Percentiles rank a stretch among this genome's conserved stretches.
Evolutionary conservation across 2,113 vertebrate genomes (phyloP).

Genomic region (Tragulus kanchil): DNA sequence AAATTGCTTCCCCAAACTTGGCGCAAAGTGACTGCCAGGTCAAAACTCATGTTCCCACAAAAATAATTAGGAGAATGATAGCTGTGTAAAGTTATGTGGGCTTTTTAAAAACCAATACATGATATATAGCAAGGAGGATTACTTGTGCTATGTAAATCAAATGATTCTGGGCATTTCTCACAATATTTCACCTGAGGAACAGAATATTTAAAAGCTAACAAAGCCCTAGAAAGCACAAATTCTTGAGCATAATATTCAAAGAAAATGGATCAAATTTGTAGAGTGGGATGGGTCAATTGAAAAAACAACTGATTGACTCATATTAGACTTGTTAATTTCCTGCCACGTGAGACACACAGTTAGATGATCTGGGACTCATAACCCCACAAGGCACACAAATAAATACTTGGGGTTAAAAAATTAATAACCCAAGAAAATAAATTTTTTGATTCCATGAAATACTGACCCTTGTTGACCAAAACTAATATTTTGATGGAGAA

Average conservation of each 20-base stretch:
- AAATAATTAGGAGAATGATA: constrained; percentile 1
- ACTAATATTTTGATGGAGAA: not conserved
- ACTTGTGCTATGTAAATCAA: not conserved
- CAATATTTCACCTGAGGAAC: constrained; percentile 36
- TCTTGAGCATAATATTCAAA: constrained; percentile 54
- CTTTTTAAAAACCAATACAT: not conserved
- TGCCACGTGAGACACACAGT: constrained; percentile 68
- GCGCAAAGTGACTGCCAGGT: not conserved
- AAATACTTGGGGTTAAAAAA: no score
- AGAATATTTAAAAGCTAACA: constrained; percentile 18
- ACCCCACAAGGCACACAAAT: no score
- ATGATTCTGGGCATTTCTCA: not conserved
- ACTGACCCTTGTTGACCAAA: not conserved
- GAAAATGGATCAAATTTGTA: constrained; percentile 30
- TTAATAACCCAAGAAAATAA: no score
- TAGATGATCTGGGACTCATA: constrained; percentile 85
- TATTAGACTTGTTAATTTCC: constrained; percentile 35
- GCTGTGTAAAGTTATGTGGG: not conserved
- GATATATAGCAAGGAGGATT: not conserved
- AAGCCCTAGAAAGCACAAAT: not conserved
- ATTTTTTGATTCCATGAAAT: no score
- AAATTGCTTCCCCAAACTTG: not conserved
- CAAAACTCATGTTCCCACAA: constrained; percentile 23
- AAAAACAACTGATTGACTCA: constrained; percentile 44
- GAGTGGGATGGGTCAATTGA: not conserved